Percentiles rank a stretch among this genome's conserved stretches.
phyloP scores from a whole-genome alignment of 2,113 vertebrate species.

The Phyllostomus discolor region DNA sequence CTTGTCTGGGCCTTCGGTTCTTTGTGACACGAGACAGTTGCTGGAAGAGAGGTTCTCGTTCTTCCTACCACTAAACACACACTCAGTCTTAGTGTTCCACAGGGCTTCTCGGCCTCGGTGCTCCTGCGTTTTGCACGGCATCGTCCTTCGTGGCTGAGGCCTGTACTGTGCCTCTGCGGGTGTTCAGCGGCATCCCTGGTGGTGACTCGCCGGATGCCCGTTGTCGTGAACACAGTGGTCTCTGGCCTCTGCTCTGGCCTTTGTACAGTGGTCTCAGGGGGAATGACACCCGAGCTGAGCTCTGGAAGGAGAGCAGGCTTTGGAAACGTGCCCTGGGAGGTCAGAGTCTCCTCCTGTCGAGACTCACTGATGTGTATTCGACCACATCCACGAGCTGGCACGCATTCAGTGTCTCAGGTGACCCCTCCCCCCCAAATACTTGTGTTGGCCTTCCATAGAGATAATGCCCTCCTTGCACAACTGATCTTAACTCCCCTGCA shows the following conservation, averaged over 20 bases:
- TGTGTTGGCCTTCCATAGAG: background rate
- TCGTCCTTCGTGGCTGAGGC: background rate
- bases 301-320: too few species aligned
- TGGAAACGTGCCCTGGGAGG: background rate
- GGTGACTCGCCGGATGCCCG: background rate
- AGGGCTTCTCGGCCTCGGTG: background rate
- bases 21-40: background rate
- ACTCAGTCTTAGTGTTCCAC: background rate
- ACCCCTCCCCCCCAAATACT: background rate
- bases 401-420: background rate
- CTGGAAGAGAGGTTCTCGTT: background rate
- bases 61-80: background rate
- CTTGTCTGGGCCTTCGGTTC: background rate
- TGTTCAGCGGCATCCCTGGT: background rate
- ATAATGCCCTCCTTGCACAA: background rate
- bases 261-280: too few species aligned
- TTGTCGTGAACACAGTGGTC: background rate
- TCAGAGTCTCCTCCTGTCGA: background rate
- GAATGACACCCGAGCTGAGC: too few species aligned
- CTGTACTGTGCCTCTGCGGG: background rate
- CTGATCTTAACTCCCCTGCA: background rate
- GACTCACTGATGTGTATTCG: background rate
- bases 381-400: background rate
- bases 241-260: background rate
- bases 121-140: background rate